These are phyloP conservation scores for Diadema setosum DNA, from an alignment of 35 echinoderm and acorn worm genomes.

Conservation along the genomic window DNA sequence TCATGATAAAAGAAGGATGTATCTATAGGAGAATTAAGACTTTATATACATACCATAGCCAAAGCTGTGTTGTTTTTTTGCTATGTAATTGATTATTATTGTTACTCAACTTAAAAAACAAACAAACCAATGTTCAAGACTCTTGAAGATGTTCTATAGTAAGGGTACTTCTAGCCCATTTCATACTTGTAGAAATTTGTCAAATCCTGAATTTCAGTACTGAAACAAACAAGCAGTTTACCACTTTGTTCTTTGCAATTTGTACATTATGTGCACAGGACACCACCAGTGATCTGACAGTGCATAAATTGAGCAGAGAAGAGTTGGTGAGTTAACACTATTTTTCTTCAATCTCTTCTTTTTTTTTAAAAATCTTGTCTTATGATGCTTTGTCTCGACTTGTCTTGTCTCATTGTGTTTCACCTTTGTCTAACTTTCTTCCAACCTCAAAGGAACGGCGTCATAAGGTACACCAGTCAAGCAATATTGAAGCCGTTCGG, in stretches of 20 bases:
- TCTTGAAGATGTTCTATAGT: background rate
- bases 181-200: background rate
- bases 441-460: constrained; percentile 23
- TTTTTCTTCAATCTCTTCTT: background rate
- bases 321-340: background rate
- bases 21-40: too few relatives aligned
- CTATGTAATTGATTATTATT: background rate
- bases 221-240: background rate
- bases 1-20: too few relatives aligned
- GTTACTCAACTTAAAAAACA: background rate
- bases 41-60: too few relatives aligned
- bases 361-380: background rate
- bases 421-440: background rate
- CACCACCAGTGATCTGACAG: background rate
- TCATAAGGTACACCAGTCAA: constrained; percentile 35
- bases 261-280: background rate
- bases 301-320: background rate
- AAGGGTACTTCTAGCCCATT: background rate
- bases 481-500: constrained; percentile 35
- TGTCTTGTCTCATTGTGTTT: background rate
- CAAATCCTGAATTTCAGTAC: background rate
- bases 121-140: background rate
- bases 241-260: background rate
- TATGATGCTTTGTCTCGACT: background rate
- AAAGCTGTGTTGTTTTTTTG: too few relatives aligned